These are phyloP conservation scores for Lepidurus arcticus DNA, from an alignment of 1,140 invertebrate species.

Conservation along the genomic window DNA sequence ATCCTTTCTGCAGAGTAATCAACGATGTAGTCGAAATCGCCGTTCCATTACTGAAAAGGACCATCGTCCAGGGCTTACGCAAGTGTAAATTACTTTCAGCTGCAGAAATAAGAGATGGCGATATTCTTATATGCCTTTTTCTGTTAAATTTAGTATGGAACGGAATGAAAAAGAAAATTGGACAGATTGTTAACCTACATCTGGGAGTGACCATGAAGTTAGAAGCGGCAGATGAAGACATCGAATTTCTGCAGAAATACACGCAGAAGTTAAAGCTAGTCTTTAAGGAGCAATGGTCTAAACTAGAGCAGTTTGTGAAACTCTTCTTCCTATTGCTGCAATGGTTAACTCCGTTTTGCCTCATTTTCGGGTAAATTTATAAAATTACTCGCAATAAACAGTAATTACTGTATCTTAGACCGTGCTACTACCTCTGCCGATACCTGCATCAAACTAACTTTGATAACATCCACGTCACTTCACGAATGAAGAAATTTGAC, in stretches of 20 bases:
- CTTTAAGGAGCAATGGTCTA: not conserved
- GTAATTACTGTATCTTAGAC: not conserved
- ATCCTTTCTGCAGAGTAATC: not conserved
- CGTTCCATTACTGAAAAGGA: not conserved
- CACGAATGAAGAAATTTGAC: not conserved
- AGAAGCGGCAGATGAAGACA: not conserved
- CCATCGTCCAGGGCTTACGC: not conserved
- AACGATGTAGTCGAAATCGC: not conserved
- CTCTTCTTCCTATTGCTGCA: not conserved
- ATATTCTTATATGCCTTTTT: not conserved
- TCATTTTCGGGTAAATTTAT: not conserved
- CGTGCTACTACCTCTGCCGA: not conserved
- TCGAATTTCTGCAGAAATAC: not conserved
- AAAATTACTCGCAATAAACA: not conserved
- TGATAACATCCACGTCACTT: not conserved
- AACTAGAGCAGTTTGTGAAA: not conserved
- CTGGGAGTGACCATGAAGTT: not conserved
- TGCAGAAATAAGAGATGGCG: not conserved
- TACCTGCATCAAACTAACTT: not conserved
- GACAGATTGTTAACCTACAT: not conserved
- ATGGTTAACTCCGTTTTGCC: not conserved
- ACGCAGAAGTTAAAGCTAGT: not conserved
- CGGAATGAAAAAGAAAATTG: not conserved
- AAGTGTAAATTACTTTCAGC: not conserved
- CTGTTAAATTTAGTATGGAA: not conserved